These are phyloP conservation scores for Discoglossus pictus DNA, from an alignment of 2,797 vertebrate genomes.

Conservation along the genomic window DNA sequence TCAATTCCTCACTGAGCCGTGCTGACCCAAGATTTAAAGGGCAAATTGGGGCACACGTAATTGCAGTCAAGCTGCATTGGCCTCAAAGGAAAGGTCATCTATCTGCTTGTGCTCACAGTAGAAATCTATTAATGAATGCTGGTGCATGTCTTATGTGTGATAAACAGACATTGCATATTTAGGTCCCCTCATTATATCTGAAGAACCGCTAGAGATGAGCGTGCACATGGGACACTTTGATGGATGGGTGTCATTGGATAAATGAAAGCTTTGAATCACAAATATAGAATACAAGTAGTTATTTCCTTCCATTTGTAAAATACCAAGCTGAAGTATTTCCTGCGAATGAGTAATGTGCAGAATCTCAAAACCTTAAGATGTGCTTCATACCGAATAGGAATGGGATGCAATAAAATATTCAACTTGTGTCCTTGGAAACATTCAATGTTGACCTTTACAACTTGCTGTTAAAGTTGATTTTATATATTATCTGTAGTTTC, in stretches of 20 bases:
- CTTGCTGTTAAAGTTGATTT: constrained; percentile 50
- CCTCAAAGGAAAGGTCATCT: constrained; percentile 60
- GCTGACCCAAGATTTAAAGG: constrained; percentile 59
- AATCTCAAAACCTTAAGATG: constrained; percentile 59
- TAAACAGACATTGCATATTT: constrained; percentile 57
- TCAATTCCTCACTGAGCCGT: constrained; percentile 51
- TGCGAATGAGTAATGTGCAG: constrained; percentile 65
- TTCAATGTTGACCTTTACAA: constrained; percentile 60
- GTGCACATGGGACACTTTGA: constrained; percentile 56
- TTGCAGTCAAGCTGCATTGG: constrained; percentile 51
- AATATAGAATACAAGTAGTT: constrained; percentile 59
- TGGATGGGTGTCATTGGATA: constrained; percentile 67
- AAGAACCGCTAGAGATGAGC: constrained; percentile 54
- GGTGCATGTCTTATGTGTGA: constrained; percentile 51
- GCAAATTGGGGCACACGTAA: constrained; percentile 51
- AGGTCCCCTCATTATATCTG: constrained; percentile 54
- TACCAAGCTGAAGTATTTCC: constrained; percentile 61
- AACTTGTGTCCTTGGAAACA: constrained; percentile 56
- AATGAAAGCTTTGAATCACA: constrained; percentile 70
- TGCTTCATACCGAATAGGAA: constrained; percentile 59
- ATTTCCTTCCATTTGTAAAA: constrained; percentile 69
- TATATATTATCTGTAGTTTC: constrained; percentile 41
- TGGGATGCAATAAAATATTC: constrained; percentile 52
- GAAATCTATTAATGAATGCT: constrained; percentile 60
- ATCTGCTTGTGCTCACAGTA: constrained; percentile 52